These are phyloP conservation scores for Diploscapter pachys DNA, from an alignment of 1,140 invertebrate species.

Conservation along the genomic window DNA sequence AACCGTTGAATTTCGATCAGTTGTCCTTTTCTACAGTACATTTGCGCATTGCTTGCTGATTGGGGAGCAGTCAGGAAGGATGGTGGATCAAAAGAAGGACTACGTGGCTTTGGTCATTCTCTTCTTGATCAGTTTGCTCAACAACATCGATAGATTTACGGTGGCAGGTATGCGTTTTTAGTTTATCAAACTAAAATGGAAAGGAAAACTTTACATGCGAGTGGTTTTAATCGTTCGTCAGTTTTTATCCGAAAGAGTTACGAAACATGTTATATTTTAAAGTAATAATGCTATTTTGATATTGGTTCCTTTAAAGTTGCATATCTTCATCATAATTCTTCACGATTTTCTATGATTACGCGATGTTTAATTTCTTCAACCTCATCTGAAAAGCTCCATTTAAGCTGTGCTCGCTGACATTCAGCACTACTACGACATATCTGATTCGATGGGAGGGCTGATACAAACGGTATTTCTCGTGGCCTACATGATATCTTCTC, in stretches of 20 bases:
- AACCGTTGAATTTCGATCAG: too few relatives aligned
- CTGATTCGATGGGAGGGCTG: slow-evolving; percentile 26
- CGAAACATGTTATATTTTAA: too few relatives aligned
- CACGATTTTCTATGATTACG: too few relatives aligned
- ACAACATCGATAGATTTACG: slow-evolving; percentile 37
- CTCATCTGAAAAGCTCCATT: not conserved
- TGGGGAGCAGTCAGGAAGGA: not conserved
- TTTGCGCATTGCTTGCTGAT: too few relatives aligned
- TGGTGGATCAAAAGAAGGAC: slow-evolving; percentile 25
- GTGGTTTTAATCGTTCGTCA: too few relatives aligned
- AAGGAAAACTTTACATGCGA: too few relatives aligned
- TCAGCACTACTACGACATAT: slow-evolving; percentile 26
- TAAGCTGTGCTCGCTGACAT: slow-evolving; percentile 29
- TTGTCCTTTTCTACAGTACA: too few relatives aligned
- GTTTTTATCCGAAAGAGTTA: too few relatives aligned
- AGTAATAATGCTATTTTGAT: too few relatives aligned
- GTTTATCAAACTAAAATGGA: too few relatives aligned
- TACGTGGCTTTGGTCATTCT: slow-evolving; percentile 25
- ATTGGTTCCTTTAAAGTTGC: not conserved
- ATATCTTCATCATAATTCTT: too few relatives aligned
- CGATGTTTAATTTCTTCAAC: too few relatives aligned
- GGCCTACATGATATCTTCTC: slow-evolving; percentile 27
- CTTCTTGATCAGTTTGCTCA: slow-evolving; percentile 36
- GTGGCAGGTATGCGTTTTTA: slow-evolving; percentile 17
- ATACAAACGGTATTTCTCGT: slow-evolving; percentile 33